These are phyloP conservation scores for Peromyscus aztecus DNA, from an alignment of 2,797 vertebrate species.

Conservation along the genomic window DNA sequence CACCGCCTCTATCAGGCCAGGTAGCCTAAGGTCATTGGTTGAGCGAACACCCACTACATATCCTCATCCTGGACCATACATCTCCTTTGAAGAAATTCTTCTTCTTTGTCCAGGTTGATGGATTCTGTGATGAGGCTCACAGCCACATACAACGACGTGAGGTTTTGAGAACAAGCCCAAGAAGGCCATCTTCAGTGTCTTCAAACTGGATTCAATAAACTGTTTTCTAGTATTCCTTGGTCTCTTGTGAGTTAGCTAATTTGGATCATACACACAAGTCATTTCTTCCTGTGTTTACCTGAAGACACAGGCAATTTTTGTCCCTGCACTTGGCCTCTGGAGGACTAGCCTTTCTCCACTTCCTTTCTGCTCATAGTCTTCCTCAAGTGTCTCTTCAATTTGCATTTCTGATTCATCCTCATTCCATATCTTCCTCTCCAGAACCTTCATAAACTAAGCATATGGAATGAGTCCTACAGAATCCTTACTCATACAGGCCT, in stretches of 20 bases:
- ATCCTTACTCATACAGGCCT: background rate
- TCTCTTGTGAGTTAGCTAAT: background rate
- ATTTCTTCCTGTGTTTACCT: background rate
- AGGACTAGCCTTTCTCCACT: background rate
- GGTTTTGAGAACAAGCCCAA: background rate
- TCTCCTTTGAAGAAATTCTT: background rate
- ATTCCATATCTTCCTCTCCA: background rate
- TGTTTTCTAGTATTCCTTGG: background rate
- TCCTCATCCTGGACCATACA: background rate
- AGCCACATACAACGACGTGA: no score
- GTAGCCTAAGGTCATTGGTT: no score
- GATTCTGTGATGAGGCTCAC: background rate
- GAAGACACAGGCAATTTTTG: background rate
- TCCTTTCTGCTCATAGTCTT: background rate
- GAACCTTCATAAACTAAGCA: background rate
- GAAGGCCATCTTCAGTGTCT: background rate
- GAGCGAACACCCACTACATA: no score
- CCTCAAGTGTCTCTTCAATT: no score
- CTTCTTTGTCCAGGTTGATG: background rate
- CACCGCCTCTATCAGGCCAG: no score
- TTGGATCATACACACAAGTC: no score
- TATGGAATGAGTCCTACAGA: background rate
- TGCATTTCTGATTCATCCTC: background rate
- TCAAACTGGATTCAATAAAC: background rate
- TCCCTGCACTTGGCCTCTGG: background rate